phyloP scores from a whole-genome alignment of 2,113 vertebrate species.

The Sylvia atricapilla region DNA sequence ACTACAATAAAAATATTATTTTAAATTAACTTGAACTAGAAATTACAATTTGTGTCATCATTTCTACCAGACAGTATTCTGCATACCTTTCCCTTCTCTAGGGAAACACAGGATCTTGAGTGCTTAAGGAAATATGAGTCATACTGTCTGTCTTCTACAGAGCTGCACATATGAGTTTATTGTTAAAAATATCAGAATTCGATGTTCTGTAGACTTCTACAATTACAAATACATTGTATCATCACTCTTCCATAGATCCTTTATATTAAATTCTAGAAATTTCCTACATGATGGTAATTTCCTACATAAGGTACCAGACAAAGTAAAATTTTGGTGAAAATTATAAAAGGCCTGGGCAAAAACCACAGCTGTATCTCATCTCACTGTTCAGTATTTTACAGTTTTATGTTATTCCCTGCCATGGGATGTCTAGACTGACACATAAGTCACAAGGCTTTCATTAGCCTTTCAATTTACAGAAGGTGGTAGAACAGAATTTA shows the following conservation, averaged over 20 bases:
- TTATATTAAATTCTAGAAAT: neutral
- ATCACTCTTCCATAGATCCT: neutral
- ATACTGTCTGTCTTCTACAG: conserved; percentile 50
- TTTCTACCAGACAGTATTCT: conserved; percentile 13
- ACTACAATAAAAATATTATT: neutral
- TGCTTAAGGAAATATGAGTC: conserved; percentile 68
- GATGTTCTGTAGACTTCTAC: neutral
- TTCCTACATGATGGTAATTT: neutral
- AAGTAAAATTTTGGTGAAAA: neutral
- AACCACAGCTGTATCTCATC: neutral
- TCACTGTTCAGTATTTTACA: neutral
- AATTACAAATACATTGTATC: conserved; percentile 47
- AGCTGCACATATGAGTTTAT: conserved; percentile 25
- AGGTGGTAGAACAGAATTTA: neutral
- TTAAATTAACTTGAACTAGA: neutral
- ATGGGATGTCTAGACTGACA: neutral
- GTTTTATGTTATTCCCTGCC: neutral
- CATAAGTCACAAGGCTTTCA: neutral
- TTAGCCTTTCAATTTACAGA: neutral
- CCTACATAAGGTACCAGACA: neutral
- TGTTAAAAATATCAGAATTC: conserved; percentile 59
- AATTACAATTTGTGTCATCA: neutral
- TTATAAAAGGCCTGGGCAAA: neutral
- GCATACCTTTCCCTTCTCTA: neutral
- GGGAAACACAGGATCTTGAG: conserved; percentile 49